Evolutionary conservation across 2,797 vertebrate genomes (phyloP), one percentile per base, ranked within the genome.

Genomic region (Lagorchestes hirsutus): DNA sequence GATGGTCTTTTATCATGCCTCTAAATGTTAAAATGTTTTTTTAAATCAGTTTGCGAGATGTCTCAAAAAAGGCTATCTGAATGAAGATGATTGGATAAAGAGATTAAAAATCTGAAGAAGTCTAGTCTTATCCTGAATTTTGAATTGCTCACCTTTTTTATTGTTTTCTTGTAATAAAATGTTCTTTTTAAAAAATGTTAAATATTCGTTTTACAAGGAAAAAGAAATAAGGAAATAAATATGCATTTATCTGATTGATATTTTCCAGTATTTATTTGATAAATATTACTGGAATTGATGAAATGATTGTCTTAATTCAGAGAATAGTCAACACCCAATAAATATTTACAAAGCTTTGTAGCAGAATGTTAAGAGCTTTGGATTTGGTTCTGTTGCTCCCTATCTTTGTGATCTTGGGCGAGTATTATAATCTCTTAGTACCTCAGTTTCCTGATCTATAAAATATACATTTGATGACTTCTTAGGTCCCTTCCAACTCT

Each of bases 61-160:
- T 46, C 8, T 91, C 90, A 50, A 3, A 95, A 54, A 52, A 55
- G 54, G 0, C 2, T 87, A 5, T 90, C 46, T 91, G 56, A 97
- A 56, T 93, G 67, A 93, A 6, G 58, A 92, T 4, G 58, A 40
- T 95, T 95, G 82, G 95, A 90, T 18, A 96, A 50, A 96, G 96
- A 97, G 91, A 90, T 29, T 62, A 58, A 95, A 93, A 52, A 1
- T 93, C 46, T 16, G 16, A 93, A 90, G 22, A 82, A 82, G n/a
- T 82, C n/a, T 82, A 1, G 6, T n/a, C 16, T 82, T 82, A 10
- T 22, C 46, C 40, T 82, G 22, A 82, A 82, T 82, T 82, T 82
- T 24, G 40, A 82, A 16, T 46, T 82, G 40, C 16, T 46, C 18
- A 46, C 18, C 10, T 8, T 22, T 82, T 82, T 46, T 46, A 46